A percentile compares a stretch with the other conserved stretches of the same genome.
These are phyloP conservation scores for Cettia cetti DNA, from an alignment of 2,113 vertebrate genomes.

Conservation along the genomic window DNA sequence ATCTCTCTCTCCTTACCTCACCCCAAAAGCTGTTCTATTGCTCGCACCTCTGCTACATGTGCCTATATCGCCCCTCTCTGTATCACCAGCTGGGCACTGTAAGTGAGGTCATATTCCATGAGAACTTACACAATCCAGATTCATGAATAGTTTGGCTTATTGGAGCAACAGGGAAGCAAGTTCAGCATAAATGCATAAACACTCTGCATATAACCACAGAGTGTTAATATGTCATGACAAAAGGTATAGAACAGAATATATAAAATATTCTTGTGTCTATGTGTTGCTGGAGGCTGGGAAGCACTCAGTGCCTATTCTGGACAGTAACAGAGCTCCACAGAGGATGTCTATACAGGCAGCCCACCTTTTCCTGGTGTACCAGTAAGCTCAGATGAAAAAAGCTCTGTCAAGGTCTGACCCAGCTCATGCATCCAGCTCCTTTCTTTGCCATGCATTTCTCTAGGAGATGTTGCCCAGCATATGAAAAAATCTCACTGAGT, in stretches of 20 bases:
- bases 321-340: slow-evolving; percentile 86
- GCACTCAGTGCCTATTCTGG: slow-evolving; percentile 86
- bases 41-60: not conserved
- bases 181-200: not conserved
- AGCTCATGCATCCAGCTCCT: not conserved
- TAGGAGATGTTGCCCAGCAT: not conserved
- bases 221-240: not conserved
- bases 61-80: not conserved
- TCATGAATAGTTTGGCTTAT: not conserved
- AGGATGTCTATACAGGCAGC: slow-evolving; percentile 79
- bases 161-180: not conserved
- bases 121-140: not conserved
- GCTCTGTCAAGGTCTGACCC: not conserved
- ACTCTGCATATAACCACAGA: not conserved
- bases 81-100: not conserved
- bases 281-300: slow-evolving; percentile 78
- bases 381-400: slow-evolving; percentile 73
- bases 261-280: not conserved
- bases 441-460: not conserved
- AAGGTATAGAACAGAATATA: not conserved
- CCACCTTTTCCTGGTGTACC: slow-evolving; percentile 87
- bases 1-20: not conserved
- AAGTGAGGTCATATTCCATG: fast-evolving
- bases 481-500: not conserved
- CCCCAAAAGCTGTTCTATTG: not conserved